Base-by-base conservation (phyloP, 1,140 invertebrate species). In the Scaptomyza montana region DNA sequence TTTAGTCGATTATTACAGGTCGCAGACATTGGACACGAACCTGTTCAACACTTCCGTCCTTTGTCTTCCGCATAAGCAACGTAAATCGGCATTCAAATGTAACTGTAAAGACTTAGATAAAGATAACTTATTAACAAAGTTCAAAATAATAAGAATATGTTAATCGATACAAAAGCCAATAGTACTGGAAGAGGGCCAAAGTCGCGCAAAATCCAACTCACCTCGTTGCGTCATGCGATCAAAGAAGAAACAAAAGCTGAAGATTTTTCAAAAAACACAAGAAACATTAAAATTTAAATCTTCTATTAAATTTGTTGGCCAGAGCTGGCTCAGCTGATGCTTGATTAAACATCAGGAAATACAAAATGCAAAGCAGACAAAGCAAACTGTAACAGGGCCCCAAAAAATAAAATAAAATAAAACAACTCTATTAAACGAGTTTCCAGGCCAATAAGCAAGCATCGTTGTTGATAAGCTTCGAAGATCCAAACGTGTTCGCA, bases 321-420 rank as follows among this genome's bases (percentile, higher is more conserved):
- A 36, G 56, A 13, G 45, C 33, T 50, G 28, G 51, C 16, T 78
- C 63, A 74, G 72, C 72, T 62, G 56, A 51, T 74, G 68, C 46
- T 76, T 87, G 81, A 87, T 86, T 87, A 77, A 84, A 80, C 53
- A 89, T 80, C 84, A 89, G 84, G 84, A 89, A 89, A 89, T 89
- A 89, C 63, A 89, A 89, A 89, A 89, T 89, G 84, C 84, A 64
- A 89, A 89, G 51, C 74, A 89, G 78, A 54, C 62, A 68, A 82
- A 77, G 79, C 85, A 84, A 89, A 89, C 84, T 89, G 84, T 89
- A 89, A 89, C 84, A 89, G 78, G 79, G 82, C 65, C 75, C 68
- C 70, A 80, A 51, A 30, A 41, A 50, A 19, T 5, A 25, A 30
- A 41, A 57, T 6, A 9, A 21, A 5, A 43, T 33, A 36, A 10